Evolutionary conservation across 2,113 vertebrate genomes (phyloP), one percentile per base, ranked within the genome.

Genomic region (Sporophila hypoxantha): DNA sequence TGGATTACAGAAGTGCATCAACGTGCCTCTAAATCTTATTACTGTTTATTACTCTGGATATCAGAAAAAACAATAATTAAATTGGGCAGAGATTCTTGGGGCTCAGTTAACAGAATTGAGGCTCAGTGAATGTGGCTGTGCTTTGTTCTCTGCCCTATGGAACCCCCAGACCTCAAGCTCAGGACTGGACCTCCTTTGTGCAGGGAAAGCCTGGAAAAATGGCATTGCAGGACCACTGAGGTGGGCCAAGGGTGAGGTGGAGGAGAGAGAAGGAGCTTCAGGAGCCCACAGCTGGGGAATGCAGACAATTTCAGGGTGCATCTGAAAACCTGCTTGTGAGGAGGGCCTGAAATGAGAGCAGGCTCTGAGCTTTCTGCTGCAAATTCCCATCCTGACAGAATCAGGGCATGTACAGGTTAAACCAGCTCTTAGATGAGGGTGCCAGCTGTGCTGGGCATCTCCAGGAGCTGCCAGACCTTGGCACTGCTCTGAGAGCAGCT

Each of bases 41-140:
- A 81, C 69, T 90, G 34, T 84, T 93, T 91, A 90, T 91, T 93
- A 66, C n/a, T 78, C 52, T 81, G 69, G 21, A 32, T 92, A 81
- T 78, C 42, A 81, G 69, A 68, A 26, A 53, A 91, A 92, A 65
- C 42, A 81, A 23, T 76, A 71, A 83, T 89, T 81, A 65, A 49
- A 68, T 9, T 68, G 49, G 27, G 26, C 37, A 80, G 61, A 68
- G 13, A n/a, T 82, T 46, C 41, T 23, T 61, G 49, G 41, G 68
- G 11, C 57, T 89, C 0, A 0, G 5, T 75, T 94, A 47, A 14
- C 59, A 82, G 42, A 25, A 74, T 4, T 27, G 47, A 30, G 15
- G 23, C 36, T 80, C 53, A 60, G 41, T 1, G 2, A 30, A 61
- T 0, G 10, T 12, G 42, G 17, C 9, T 21, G 22, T 44, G 46